Percentiles rank a stretch among this genome's conserved stretches.
phyloP scores from a whole-genome alignment of 2,113 vertebrate species.

The Cheilinus undulatus region DNA sequence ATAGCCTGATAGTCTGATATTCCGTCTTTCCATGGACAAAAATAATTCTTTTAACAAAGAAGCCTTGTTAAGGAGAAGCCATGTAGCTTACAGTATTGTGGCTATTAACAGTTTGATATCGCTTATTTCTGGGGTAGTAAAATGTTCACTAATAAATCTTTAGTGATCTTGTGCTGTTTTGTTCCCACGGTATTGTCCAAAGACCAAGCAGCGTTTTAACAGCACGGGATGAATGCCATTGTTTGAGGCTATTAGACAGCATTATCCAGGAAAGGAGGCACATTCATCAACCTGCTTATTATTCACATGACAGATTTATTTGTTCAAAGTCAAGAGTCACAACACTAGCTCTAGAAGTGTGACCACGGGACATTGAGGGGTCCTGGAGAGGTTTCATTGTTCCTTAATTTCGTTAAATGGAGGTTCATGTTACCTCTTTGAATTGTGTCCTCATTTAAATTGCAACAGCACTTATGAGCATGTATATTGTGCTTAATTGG shows the following conservation, averaged over 20 bases:
- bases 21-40: not conserved
- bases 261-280: slow-evolving; percentile 48
- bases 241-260: slow-evolving; percentile 58
- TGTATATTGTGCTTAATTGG: no score
- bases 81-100: not conserved
- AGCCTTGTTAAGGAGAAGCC: not conserved
- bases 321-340: slow-evolving; percentile 53
- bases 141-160: not conserved
- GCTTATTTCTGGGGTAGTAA: not conserved
- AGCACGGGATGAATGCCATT: slow-evolving; percentile 57
- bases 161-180: slow-evolving; percentile 23
- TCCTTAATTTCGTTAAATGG: no score
- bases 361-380: not conserved
- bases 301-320: slow-evolving; percentile 68
- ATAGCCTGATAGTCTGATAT: not conserved
- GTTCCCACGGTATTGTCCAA: slow-evolving; percentile 64
- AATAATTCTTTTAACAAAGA: not conserved
- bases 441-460: no score
- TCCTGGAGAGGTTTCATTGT: not conserved
- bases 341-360: slow-evolving; percentile 36
- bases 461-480: no score
- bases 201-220: slow-evolving; percentile 48
- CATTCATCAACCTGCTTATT: slow-evolving; percentile 64
- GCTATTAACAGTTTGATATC: not conserved
- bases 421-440: no score